A percentile compares a stretch with the other conserved stretches of the same genome.
Evolutionary conservation across 2,888 invertebrate species (phyloP).

Genomic region (Acleris emargana): DNA sequence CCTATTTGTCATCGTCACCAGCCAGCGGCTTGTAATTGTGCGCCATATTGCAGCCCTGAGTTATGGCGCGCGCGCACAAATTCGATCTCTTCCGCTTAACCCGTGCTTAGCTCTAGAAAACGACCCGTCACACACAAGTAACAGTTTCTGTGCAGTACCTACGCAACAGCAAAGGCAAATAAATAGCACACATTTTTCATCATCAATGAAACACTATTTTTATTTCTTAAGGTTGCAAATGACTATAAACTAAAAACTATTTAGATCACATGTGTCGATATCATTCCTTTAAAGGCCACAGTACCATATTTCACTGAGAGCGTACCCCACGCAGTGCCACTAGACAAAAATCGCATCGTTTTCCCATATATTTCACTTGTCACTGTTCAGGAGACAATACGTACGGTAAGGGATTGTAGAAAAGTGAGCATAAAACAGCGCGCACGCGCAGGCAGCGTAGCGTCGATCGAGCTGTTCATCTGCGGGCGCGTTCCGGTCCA

Average conservation of each 20-base stretch:
- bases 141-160: no score
- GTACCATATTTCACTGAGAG: constrained; percentile 54
- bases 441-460: constrained; percentile 69
- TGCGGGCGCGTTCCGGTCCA: constrained; percentile 42
- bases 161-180: no score
- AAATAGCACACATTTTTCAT: not conserved
- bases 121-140: constrained; percentile 18
- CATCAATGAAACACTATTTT: constrained; percentile 2
- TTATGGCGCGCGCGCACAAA: constrained; percentile 66
- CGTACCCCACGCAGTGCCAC: constrained; percentile 72
- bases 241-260: constrained; percentile 31
- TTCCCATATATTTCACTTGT: constrained; percentile 74
- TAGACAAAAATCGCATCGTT: constrained; percentile 79
- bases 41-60: constrained; percentile 78
- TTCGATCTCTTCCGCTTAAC: constrained; percentile 67
- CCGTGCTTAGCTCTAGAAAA: constrained; percentile 21
- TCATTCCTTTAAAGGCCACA: constrained; percentile 38
- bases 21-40: constrained; percentile 76
- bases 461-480: constrained; percentile 63
- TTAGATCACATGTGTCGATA: constrained; percentile 41
- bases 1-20: constrained; percentile 80
- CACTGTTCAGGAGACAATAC: constrained; percentile 68
- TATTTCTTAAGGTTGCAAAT: constrained; percentile 1
- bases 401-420: constrained; percentile 65
- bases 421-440: constrained; percentile 75